Conservation (phyloP, 2,888 invertebrate species). For the Masnerella sp. region DNA sequence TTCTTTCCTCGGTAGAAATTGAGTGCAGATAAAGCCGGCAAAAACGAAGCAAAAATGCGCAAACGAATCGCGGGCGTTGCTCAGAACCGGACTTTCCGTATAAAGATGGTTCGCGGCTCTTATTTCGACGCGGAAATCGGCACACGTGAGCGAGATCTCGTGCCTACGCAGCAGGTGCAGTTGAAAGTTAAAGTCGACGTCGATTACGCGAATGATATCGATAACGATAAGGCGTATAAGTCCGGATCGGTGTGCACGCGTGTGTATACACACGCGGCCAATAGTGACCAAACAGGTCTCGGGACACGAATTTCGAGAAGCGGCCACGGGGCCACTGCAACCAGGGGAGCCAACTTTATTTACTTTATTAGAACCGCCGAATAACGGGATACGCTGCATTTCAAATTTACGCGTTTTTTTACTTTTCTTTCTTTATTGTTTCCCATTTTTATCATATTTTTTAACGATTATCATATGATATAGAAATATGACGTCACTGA, state of each 20-base stretch:
- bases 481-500: no score
- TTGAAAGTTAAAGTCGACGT: slow-evolving; percentile 64
- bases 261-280: slow-evolving; percentile 31
- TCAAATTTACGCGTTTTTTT: slow-evolving; percentile 62
- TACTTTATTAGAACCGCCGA: slow-evolving; percentile 75
- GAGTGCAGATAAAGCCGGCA: slow-evolving; percentile 11
- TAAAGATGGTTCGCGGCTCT: slow-evolving; percentile 47
- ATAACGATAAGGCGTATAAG: slow-evolving; percentile 64
- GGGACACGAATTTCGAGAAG: slow-evolving; percentile 52
- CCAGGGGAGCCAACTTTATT: slow-evolving; percentile 70
- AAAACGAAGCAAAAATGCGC: slow-evolving; percentile 27
- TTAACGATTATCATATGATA: no score
- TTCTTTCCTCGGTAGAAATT: slow-evolving; percentile 11
- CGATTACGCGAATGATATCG: slow-evolving; percentile 68
- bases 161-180: slow-evolving; percentile 68
- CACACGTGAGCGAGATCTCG: slow-evolving; percentile 54
- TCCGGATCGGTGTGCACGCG: slow-evolving; percentile 44
- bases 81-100: slow-evolving; percentile 47
- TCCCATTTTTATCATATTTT: no score
- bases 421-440: no score
- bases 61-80: slow-evolving; percentile 43
- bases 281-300: slow-evolving; percentile 57
- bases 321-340: not conserved
- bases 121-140: slow-evolving; percentile 55
- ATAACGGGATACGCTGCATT: slow-evolving; percentile 75